Base-by-base conservation (phyloP, 2,113 vertebrate genomes). In the Hippolais icterina region DNA sequence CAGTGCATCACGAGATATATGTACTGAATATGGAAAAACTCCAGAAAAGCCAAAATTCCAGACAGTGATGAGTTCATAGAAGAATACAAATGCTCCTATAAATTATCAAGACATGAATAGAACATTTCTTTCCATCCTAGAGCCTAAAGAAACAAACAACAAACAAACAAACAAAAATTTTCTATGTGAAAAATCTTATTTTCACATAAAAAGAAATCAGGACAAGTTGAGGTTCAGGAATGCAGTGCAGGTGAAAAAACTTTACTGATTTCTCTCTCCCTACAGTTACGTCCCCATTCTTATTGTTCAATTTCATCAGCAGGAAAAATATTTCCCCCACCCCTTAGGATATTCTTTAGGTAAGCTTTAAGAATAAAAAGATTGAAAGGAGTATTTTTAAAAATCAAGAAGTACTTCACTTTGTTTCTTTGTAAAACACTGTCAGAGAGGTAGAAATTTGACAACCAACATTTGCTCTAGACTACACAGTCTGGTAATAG, bases 201-300 rank as follows among this genome's bases (percentile, higher is more conserved):
- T 86, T 65, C 7, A 61, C 12, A 3, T 2, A 37, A 41, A 76
- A 66, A 65, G 27, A 83, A 79, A 76, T 41, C 37, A 59, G 19
- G 6, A 12, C 2, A 23, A 54, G 5, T 29, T 82, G 24, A n/a
- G 12, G 37, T 17, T 72, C 31, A 80, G 21, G 22, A 79, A 60
- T 25, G 10, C 5, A 59, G 39, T 6, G 15, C 5, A 37, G 1
- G 2, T 65, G 24, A 90, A 94, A 69, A 64, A 57, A 41, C 1
- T 59, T 31, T 11, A 35, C 8, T 15, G 19, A 82, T 15, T 56
- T 80, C 3, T 25, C 46, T 57, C 17, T 47, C 22, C 14, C 53
- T 39, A 29, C 1, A 3, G 4, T n/a, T 65, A 56, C 1, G 0
- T 11, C 10, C 7, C 35, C 25, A 25, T 71, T 68, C 21, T 31